These are phyloP conservation scores for Drosophila bifasciata DNA, from an alignment of 1,140 invertebrate species.

Conservation along the genomic window DNA sequence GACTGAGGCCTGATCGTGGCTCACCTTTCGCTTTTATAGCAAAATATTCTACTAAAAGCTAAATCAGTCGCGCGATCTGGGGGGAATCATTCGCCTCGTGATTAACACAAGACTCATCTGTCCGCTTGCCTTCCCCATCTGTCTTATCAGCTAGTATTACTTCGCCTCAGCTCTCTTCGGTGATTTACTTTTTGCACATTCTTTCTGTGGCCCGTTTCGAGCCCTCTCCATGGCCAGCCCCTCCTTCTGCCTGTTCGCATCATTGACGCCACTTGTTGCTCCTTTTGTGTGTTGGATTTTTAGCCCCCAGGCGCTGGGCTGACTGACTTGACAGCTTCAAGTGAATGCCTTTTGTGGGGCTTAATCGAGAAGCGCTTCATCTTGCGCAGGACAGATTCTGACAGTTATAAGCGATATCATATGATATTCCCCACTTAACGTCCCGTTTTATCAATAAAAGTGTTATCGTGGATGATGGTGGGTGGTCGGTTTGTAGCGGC, in stretches of 20 bases:
- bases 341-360: constrained; percentile 20
- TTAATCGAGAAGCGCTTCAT: constrained; percentile 14
- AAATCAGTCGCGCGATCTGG: neutral
- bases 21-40: constrained; percentile 34
- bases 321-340: constrained; percentile 45
- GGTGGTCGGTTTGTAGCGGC: constrained; percentile 1
- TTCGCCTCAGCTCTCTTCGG: constrained; percentile 19
- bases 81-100: constrained; percentile 49
- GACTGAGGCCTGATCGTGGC: constrained; percentile 33
- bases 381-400: constrained; percentile 42
- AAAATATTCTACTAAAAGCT: no score
- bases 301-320: no score
- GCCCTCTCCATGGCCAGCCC: constrained; percentile 15
- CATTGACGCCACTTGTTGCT: constrained; percentile 45
- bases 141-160: constrained; percentile 56
- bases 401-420: constrained; percentile 48
- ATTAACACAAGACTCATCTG: constrained; percentile 43
- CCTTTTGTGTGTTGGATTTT: constrained; percentile 24
- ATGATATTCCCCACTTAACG: constrained; percentile 32
- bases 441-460: constrained; percentile 45
- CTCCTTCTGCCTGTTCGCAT: neutral
- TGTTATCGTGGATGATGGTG: neutral
- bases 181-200: constrained; percentile 38
- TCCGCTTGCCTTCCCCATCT: neutral
- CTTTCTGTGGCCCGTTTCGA: constrained; percentile 5